Evolutionary conservation across 1,140 invertebrate species (phyloP).

Genomic region (Euschistus heros): DNA sequence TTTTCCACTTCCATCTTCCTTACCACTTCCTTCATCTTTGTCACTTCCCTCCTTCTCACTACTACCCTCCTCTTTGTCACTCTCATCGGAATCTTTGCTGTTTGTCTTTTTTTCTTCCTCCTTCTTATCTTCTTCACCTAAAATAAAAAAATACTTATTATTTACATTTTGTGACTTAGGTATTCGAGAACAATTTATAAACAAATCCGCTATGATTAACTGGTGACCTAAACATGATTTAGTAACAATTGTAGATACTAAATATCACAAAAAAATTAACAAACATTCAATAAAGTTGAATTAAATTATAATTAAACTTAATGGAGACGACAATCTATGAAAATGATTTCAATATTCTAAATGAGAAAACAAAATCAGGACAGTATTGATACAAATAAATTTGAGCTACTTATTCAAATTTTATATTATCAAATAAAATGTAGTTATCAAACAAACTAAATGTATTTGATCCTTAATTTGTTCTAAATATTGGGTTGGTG

Average conservation of each 20-base stretch:
- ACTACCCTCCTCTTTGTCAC: slow-evolving; percentile 5
- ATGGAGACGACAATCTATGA: background rate
- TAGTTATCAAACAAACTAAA: too few species aligned
- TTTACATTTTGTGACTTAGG: background rate
- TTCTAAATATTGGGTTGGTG: too few species aligned
- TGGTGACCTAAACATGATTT: background rate
- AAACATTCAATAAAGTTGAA: background rate
- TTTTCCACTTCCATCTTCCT: background rate
- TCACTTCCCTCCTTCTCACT: background rate
- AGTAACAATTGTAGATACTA: background rate
- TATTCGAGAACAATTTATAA: background rate
- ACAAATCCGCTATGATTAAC: background rate
- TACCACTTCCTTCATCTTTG: background rate
- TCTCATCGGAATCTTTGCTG: slow-evolving; percentile 24
- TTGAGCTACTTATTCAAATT: too few species aligned
- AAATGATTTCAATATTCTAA: too few species aligned
- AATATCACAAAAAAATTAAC: background rate
- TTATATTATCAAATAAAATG: too few species aligned
- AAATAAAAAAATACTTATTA: background rate
- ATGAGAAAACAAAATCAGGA: too few species aligned
- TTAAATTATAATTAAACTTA: background rate
- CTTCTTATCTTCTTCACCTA: slow-evolving; percentile 23
- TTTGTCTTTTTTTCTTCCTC: slow-evolving; percentile 21
- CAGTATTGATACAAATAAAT: too few species aligned
- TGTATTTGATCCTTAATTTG: too few species aligned